phyloP scores from a whole-genome alignment of 2,797 vertebrate genomes.

The Atherinosoma microstoma region DNA sequence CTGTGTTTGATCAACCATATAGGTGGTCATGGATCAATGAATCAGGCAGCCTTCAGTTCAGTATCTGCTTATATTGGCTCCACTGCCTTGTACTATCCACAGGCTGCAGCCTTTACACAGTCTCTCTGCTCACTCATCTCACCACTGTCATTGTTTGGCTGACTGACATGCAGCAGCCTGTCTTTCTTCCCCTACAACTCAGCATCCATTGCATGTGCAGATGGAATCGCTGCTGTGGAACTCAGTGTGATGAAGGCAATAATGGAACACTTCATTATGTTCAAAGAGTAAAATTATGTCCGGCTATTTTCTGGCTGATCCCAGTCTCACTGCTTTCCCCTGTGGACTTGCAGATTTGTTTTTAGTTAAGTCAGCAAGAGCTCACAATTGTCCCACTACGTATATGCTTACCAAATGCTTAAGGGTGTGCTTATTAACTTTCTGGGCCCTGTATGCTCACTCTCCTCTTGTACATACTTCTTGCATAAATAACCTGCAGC shows the following conservation, averaged over 20 bases:
- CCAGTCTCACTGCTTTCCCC: neutral
- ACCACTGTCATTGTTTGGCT: slow-evolving; percentile 44
- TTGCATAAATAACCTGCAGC: slow-evolving; percentile 13
- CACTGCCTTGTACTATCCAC: slow-evolving; percentile 53
- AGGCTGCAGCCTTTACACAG: slow-evolving; percentile 47
- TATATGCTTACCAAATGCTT: slow-evolving; percentile 5
- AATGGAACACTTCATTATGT: slow-evolving; percentile 37
- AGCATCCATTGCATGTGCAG: slow-evolving; percentile 36
- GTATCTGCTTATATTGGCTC: slow-evolving; percentile 67
- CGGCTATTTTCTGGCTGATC: slow-evolving; percentile 25
- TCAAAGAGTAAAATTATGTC: slow-evolving; percentile 37
- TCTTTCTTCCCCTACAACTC: slow-evolving; percentile 32
- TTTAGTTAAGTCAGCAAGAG: slow-evolving; percentile 23
- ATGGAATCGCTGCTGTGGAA: slow-evolving; percentile 40
- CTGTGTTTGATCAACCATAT: slow-evolving; percentile 66
- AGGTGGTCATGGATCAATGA: slow-evolving; percentile 72
- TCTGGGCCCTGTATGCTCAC: neutral
- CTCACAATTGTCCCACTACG: neutral
- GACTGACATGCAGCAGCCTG: slow-evolving; percentile 26
- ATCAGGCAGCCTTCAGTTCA: slow-evolving; percentile 70
- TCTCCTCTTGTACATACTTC: neutral
- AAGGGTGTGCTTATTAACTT: slow-evolving; percentile 13
- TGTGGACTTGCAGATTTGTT: slow-evolving; percentile 11
- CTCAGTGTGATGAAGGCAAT: slow-evolving; percentile 42
- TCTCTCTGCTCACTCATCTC: slow-evolving; percentile 51